Evolutionary conservation across 1,140 invertebrate species (phyloP), one percentile per base, ranked within the genome.

Genomic region (Zaprionus taronus): DNA sequence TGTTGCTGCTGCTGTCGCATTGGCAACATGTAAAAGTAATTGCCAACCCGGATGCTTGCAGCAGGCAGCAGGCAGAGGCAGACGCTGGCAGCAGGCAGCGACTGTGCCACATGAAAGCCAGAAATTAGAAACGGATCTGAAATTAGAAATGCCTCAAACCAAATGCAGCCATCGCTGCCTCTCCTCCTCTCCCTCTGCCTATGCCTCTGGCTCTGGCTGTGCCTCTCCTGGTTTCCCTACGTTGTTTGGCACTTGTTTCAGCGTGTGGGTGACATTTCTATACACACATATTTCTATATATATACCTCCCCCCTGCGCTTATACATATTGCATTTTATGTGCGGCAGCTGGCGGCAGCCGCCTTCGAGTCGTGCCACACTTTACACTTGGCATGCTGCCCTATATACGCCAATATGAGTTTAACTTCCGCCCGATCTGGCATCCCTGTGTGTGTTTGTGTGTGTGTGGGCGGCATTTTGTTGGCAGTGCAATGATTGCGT

Each of bases 21-120:
- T 85, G 83, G 83, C 83, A 87, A 86, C 83, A 86, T 86, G 83
- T 86, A 87, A 87, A 86, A 87, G 83, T 86, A 86, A 86, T 86
- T 87, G 83, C 83, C 83, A 87, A 86, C 83, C 83, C 83, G 80
- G 83, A 86, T 82, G 83, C 82, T 81, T 73, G 65, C 49, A 53
- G 36, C 49, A 65, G 49, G 49, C 20, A 53, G 51, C 7, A 31
- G 28, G 9, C 28, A 31, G 31, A 31, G 31, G 31, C 31, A 34
- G 31, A 34, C 9, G 31, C 31, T 9, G 31, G 9, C 31, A 28
- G 14, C 17, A 24, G 51, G 51, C 53, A 26, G 22, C 60, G 62
- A 61, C 61, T 85, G 83, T 86, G 83, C 79, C 83, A 83, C 83
- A 86, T 86, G 83, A 86, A 86, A 86, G 83, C 83, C 77, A 86